Conservation (phyloP, 2,888 invertebrate species). For the Sphaeridia pumilis region DNA sequence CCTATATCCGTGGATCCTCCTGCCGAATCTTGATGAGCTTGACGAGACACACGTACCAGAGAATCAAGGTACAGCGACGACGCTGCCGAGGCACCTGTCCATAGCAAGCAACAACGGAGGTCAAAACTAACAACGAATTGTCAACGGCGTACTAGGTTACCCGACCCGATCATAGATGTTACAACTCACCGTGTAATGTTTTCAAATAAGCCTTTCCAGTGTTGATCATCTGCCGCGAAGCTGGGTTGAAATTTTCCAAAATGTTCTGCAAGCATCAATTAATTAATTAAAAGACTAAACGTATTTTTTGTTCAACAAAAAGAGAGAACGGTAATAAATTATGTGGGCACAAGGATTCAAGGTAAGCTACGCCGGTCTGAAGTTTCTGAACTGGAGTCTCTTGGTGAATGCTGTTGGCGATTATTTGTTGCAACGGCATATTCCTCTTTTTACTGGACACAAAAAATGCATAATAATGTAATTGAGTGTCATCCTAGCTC, state of each 20-base stretch:
- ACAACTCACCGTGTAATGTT: slow-evolving; percentile 76
- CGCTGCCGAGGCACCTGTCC: slow-evolving; percentile 73
- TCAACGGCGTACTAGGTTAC: background rate
- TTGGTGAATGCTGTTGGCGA: too few relatives aligned
- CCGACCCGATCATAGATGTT: background rate
- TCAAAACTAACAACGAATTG: background rate
- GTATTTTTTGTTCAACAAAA: background rate
- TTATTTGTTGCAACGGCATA: too few relatives aligned
- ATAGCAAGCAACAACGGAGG: slow-evolving; percentile 2
- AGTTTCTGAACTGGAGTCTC: too few relatives aligned
- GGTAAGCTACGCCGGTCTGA: too few relatives aligned
- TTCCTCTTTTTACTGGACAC: too few relatives aligned
- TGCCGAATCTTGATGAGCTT: slow-evolving; percentile 82
- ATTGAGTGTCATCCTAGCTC: too few relatives aligned
- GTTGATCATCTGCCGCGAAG: slow-evolving; percentile 82
- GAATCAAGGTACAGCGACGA: slow-evolving; percentile 79
- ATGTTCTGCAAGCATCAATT: slow-evolving; percentile 65
- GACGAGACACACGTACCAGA: slow-evolving; percentile 71
- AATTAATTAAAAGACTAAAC: background rate
- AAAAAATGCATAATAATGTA: too few relatives aligned
- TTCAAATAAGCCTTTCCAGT: slow-evolving; percentile 89
- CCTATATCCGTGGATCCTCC: slow-evolving; percentile 83
- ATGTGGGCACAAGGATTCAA: too few relatives aligned
- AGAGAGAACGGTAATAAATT: background rate
- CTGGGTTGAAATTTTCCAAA: slow-evolving; percentile 90